Percentiles rank a stretch among this genome's conserved stretches.
These are phyloP conservation scores for Anneissia japonica DNA, from an alignment of 35 echinoderm and acorn worm species.

Conservation along the genomic window DNA sequence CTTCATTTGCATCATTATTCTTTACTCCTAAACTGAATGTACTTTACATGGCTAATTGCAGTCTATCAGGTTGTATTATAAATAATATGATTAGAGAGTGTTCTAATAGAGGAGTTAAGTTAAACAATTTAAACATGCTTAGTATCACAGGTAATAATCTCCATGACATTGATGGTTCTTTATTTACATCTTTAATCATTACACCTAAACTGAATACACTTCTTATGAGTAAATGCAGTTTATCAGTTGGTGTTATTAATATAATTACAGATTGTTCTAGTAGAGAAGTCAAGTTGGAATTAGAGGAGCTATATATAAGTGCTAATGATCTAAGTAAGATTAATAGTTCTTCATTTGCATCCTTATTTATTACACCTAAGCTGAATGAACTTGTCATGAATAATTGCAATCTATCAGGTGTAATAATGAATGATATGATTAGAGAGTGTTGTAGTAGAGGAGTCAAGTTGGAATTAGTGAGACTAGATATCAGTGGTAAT, in stretches of 20 bases:
- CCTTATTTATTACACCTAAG: background rate
- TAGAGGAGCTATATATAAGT: too few relatives aligned
- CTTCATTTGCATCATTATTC: too few relatives aligned
- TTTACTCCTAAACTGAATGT: too few relatives aligned
- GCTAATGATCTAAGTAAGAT: too few relatives aligned
- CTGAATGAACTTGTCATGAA: background rate
- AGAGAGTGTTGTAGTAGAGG: background rate
- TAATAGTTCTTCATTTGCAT: too few relatives aligned
- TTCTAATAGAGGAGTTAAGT: background rate
- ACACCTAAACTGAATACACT: background rate
- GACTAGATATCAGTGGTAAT: background rate
- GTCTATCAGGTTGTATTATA: background rate
- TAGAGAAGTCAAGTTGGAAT: too few relatives aligned
- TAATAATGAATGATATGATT: background rate
- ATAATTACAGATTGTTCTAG: too few relatives aligned
- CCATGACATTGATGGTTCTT: background rate
- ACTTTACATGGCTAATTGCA: background rate
- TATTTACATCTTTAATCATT: background rate
- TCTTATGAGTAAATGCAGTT: background rate
- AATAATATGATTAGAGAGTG: background rate
- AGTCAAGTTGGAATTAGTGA: background rate
- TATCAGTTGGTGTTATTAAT: too few relatives aligned
- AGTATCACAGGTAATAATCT: background rate
- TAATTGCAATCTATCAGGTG: too few relatives aligned
- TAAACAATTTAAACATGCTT: background rate